phyloP scores from a whole-genome alignment of 2,797 vertebrate species.

The Hyperoplus lanceolatus region DNA sequence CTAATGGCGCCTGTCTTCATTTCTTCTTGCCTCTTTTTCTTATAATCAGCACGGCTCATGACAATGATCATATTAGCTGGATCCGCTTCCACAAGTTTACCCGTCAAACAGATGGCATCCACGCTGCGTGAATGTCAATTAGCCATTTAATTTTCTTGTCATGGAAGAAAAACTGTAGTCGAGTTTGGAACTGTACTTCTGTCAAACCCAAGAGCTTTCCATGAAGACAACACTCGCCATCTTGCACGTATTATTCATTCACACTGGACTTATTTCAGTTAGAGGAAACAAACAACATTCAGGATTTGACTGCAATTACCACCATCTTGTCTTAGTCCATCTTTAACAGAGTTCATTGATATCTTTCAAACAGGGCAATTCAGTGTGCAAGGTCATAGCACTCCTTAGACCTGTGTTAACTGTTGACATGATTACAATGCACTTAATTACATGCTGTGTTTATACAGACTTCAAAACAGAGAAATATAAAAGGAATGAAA shows the following conservation, averaged over 20 bases:
- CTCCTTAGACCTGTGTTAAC: slow-evolving; percentile 6
- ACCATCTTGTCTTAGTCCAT: not conserved
- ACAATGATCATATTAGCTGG: slow-evolving; percentile 6
- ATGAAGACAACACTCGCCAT: not conserved
- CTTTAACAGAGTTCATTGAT: not conserved
- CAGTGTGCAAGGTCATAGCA: not conserved
- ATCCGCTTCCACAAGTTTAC: not conserved
- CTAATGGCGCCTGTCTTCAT: slow-evolving; percentile 36
- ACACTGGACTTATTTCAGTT: slow-evolving; percentile 11
- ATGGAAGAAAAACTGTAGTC: slow-evolving; percentile 26
- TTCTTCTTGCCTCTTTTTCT: slow-evolving; percentile 22
- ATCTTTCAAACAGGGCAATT: not conserved
- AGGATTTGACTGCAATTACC: not conserved
- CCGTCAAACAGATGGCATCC: slow-evolving; percentile 9
- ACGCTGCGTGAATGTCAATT: slow-evolving; percentile 30
- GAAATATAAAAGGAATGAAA: not conserved
- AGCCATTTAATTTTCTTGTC: slow-evolving; percentile 29
- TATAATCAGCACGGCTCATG: slow-evolving; percentile 8
- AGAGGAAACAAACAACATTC: slow-evolving; percentile 7
- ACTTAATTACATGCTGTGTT: not conserved
- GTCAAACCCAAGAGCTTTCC: not conserved
- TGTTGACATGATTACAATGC: not conserved
- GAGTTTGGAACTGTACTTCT: not conserved
- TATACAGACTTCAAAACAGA: not conserved
- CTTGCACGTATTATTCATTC: slow-evolving; percentile 13